Evolutionary conservation across 2,888 invertebrate species (phyloP).

Genomic region (Hydropsyche betteni): DNA sequence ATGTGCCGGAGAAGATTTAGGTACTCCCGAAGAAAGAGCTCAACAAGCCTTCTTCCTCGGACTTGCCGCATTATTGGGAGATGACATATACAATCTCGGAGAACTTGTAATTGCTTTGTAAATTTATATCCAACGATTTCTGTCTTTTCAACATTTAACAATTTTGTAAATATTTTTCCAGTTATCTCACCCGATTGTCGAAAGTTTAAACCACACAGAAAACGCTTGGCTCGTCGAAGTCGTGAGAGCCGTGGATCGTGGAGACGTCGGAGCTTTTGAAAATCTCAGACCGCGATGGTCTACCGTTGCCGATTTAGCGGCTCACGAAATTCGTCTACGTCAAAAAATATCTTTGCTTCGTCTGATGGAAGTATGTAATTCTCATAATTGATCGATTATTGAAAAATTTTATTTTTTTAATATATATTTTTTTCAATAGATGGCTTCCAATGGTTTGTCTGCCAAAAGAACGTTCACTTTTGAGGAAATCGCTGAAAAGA

Average conservation of each 20-base stretch:
- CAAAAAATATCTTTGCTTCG: conserved; percentile 96
- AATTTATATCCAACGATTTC: conserved; percentile 34
- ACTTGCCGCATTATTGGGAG: conserved; percentile 92
- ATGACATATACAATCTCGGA: conserved; percentile 96
- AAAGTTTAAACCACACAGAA: conserved; percentile 80
- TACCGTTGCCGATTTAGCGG: conserved; percentile 82
- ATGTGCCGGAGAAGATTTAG: conserved; percentile 58
- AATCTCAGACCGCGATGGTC: conserved; percentile 76
- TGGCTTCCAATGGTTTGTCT: conserved; percentile 95
- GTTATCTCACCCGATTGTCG: conserved; percentile 93
- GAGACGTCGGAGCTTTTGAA: conserved; percentile 76
- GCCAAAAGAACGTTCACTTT: conserved; percentile 88
- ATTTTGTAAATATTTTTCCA: conserved; percentile 57
- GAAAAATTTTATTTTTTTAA: background rate
- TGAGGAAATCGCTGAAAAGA: conserved; percentile 87
- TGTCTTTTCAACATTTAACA: background rate
- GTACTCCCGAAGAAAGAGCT: conserved; percentile 56
- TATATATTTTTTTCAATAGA: conserved; percentile 64
- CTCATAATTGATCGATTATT: background rate
- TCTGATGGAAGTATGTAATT: conserved; percentile 83
- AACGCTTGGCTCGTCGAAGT: conserved; percentile 91
- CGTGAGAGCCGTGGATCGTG: conserved; percentile 85
- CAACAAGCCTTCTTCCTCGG: conserved; percentile 86
- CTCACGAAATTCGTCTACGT: conserved; percentile 81
- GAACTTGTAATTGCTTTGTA: conserved; percentile 74